These are phyloP conservation scores for Paedocypris sp. DNA, from an alignment of 2,113 vertebrate species.

Conservation along the genomic window DNA sequence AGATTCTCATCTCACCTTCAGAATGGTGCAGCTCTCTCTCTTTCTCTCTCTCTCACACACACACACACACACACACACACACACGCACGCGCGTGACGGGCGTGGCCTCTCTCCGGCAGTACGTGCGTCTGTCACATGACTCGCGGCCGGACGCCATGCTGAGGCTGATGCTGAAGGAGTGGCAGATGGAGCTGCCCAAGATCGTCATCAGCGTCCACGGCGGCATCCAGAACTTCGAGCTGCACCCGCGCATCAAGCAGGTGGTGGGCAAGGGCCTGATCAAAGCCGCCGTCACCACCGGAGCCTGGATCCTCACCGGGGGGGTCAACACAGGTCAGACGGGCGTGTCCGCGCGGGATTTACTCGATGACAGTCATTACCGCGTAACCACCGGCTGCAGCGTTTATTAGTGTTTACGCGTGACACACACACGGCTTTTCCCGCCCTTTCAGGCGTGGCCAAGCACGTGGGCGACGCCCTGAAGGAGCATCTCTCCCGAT, in stretches of 20 bases:
- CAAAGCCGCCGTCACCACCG: constrained; percentile 96
- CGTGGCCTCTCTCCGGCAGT: constrained; percentile 57
- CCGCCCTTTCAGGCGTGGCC: constrained; percentile 72
- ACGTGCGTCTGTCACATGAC: constrained; percentile 85
- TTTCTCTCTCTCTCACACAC: background rate
- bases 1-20: constrained; percentile 64
- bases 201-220: constrained; percentile 97
- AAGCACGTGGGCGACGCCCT: constrained; percentile 97
- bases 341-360: background rate
- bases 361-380: background rate
- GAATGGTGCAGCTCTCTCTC: background rate
- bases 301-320: constrained; percentile 97
- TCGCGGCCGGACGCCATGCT: constrained; percentile 86
- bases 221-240: constrained; percentile 95
- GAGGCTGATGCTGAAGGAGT: constrained; percentile 91
- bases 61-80: no score
- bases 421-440: background rate
- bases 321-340: constrained; percentile 88
- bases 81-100: no score
- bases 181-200: constrained; percentile 98
- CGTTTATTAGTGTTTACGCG: constrained; percentile 7
- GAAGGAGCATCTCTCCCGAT: constrained; percentile 89
- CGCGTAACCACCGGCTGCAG: background rate
- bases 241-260: constrained; percentile 94
- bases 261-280: constrained; percentile 95